Conservation (phyloP, 2,888 invertebrate genomes). For the Tetranychus piercei region DNA sequence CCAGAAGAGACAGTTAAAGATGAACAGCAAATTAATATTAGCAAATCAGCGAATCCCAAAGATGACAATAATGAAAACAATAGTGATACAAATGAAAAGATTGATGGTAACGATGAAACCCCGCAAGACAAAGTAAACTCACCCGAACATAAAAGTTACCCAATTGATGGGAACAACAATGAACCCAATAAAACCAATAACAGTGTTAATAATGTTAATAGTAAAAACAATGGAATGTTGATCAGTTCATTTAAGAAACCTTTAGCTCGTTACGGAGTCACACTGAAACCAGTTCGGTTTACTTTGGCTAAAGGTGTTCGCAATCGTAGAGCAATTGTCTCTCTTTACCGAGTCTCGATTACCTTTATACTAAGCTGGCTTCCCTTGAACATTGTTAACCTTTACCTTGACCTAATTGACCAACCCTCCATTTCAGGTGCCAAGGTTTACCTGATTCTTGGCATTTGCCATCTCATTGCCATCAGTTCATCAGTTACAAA, state of each 20-base stretch:
- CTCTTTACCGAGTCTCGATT: constrained; percentile 35
- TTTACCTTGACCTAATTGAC: constrained; percentile 32
- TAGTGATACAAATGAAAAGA: too few relatives aligned
- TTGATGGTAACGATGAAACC: too few relatives aligned
- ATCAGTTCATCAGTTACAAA: constrained; percentile 42
- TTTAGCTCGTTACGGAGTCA: background rate
- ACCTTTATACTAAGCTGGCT: constrained; percentile 43
- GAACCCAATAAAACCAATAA: too few relatives aligned
- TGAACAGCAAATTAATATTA: background rate
- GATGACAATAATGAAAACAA: background rate
- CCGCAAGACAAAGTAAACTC: too few relatives aligned
- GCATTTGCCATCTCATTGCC: constrained; percentile 41
- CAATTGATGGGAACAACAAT: too few relatives aligned
- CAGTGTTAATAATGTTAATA: too few relatives aligned
- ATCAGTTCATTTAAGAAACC: background rate
- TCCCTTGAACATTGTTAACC: constrained; percentile 41
- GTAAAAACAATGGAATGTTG: too few relatives aligned
- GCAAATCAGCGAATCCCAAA: background rate
- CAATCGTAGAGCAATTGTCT: background rate
- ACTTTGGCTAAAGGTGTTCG: background rate
- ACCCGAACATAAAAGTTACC: too few relatives aligned
- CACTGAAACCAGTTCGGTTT: background rate
- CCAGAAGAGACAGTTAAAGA: background rate
- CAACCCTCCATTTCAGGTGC: background rate
- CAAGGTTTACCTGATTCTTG: constrained; percentile 30